Evolutionary conservation across 2,888 invertebrate genomes (phyloP).

Genomic region (Drosophila rellima): DNA sequence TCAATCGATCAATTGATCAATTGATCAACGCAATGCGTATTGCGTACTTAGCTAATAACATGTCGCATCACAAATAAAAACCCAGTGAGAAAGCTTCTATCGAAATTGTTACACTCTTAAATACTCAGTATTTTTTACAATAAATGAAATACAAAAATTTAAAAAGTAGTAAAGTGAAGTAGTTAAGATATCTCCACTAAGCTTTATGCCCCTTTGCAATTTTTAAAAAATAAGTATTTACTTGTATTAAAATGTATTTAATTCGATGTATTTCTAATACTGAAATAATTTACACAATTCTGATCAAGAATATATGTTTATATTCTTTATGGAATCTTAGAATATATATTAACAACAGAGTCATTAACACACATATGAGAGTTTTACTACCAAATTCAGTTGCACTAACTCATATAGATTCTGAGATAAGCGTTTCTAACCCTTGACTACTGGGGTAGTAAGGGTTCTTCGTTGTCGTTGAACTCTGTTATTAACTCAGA

Average conservation of each 20-base stretch:
- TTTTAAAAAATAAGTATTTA: too few species aligned
- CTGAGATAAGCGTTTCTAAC: not conserved
- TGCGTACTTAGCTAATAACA: constrained; percentile 39
- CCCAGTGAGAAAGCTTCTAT: not conserved
- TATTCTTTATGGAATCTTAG: too few species aligned
- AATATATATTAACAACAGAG: too few species aligned
- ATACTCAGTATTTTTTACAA: not conserved
- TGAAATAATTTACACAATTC: too few species aligned
- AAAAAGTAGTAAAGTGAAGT: too few species aligned
- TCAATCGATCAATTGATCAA: constrained; percentile 57
- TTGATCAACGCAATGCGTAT: not conserved
- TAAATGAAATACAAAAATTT: not conserved
- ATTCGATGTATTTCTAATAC: too few species aligned
- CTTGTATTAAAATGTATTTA: too few species aligned
- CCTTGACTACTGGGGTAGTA: not conserved
- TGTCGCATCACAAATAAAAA: constrained; percentile 12
- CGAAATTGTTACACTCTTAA: not conserved
- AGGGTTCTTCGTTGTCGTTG: constrained; percentile 20
- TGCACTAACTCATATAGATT: not conserved
- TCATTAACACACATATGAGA: too few species aligned
- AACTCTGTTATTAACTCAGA: constrained; percentile 42
- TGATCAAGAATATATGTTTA: too few species aligned
- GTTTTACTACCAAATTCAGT: too few species aligned
- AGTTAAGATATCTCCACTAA: too few species aligned
- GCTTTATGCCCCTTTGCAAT: too few species aligned